Percentiles rank a stretch among this genome's conserved stretches.
Evolutionary conservation across 2,113 vertebrate genomes (phyloP).

Genomic region (Aptenodytes forsteri): DNA sequence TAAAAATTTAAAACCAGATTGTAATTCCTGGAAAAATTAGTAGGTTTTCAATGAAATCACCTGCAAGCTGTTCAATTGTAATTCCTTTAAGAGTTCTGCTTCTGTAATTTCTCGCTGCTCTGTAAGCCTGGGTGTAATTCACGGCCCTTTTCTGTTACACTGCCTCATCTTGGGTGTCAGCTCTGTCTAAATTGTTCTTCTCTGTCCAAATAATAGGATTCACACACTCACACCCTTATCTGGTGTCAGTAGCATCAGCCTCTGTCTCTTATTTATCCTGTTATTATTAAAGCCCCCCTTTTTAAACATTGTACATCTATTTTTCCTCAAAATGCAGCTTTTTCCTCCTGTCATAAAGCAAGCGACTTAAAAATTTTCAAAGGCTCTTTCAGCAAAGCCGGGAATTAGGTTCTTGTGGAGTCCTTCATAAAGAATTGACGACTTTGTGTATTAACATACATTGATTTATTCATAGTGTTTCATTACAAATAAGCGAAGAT

Average conservation of each 20-base stretch:
- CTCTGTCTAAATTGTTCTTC: neutral
- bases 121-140: neutral
- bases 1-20: neutral
- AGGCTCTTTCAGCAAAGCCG: slow-evolving; percentile 65
- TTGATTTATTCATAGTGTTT: slow-evolving; percentile 88
- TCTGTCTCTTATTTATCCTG: neutral
- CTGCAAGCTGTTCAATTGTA: neutral
- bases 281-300: neutral
- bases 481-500: slow-evolving; percentile 81
- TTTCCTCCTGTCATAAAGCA: slow-evolving; percentile 14
- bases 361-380: slow-evolving; percentile 66
- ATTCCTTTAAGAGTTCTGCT: neutral
- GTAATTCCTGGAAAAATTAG: neutral
- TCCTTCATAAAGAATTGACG: slow-evolving; percentile 79
- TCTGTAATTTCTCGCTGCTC: neutral
- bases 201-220: neutral
- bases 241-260: neutral
- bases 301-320: neutral
- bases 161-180: neutral
- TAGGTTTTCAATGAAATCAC: neutral
- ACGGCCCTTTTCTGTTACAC: neutral
- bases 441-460: slow-evolving; percentile 81
- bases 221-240: neutral
- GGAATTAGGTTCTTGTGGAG: slow-evolving; percentile 72
- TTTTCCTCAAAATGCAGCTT: slow-evolving; percentile 1